These are phyloP conservation scores for Chrysomela aeneicollis DNA, from an alignment of 2,888 invertebrate genomes.

Conservation along the genomic window DNA sequence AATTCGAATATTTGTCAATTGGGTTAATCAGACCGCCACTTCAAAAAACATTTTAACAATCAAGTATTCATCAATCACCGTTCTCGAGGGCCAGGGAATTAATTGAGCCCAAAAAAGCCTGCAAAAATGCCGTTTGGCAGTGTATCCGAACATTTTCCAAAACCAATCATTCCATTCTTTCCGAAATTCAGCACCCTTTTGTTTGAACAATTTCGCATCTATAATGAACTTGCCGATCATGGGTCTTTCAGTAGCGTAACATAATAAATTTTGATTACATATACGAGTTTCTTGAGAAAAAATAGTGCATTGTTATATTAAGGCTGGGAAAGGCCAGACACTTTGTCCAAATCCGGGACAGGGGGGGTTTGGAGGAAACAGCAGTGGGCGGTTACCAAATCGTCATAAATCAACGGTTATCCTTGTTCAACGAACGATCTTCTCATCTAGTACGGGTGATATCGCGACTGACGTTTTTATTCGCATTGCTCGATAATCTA, in stretches of 20 bases:
- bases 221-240: constrained; percentile 26
- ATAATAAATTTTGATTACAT: neutral
- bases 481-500: no score
- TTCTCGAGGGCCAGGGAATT: neutral
- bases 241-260: neutral
- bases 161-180: constrained; percentile 1
- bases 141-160: constrained; percentile 2
- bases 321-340: no score
- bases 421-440: no score
- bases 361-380: no score
- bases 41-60: neutral
- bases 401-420: no score
- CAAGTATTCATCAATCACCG: constrained; percentile 1
- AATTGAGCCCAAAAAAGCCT: neutral
- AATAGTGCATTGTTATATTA: no score
- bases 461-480: no score
- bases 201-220: constrained; percentile 38
- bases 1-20: neutral
- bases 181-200: constrained; percentile 25
- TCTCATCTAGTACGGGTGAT: no score
- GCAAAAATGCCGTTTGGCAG: neutral
- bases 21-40: neutral
- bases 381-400: no score
- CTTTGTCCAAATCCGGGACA: no score
- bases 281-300: no score